Conservation (phyloP, 1,140 invertebrate genomes). For the Drosophila insularis region DNA sequence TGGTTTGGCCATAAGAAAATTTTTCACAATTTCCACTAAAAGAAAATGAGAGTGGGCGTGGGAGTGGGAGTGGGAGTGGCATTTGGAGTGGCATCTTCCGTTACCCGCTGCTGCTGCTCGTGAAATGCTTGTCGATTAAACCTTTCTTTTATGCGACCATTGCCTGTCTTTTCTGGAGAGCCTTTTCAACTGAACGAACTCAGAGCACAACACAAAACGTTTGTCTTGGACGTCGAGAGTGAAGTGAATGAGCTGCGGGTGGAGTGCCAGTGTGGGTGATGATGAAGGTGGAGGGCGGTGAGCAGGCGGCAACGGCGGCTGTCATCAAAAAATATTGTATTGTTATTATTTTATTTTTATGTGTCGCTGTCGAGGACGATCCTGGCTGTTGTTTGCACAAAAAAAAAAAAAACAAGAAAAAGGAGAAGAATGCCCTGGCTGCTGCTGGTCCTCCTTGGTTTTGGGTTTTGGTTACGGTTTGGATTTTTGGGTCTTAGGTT, state of each 20-base stretch:
- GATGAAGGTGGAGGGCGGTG: not conserved
- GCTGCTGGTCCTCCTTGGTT: slow-evolving; percentile 38
- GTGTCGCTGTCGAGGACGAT: slow-evolving; percentile 37
- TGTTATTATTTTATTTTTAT: slow-evolving; percentile 81
- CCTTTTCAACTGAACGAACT: slow-evolving; percentile 41
- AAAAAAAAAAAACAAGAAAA: no score
- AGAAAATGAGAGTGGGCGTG: slow-evolving; percentile 17
- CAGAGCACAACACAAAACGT: not conserved
- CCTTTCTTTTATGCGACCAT: slow-evolving; percentile 71
- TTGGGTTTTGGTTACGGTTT: not conserved
- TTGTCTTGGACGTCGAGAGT: not conserved
- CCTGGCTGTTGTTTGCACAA: slow-evolving; percentile 71
- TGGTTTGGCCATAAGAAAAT: slow-evolving; percentile 51
- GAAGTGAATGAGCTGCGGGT: not conserved
- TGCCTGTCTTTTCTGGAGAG: slow-evolving; percentile 47
- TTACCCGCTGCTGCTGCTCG: slow-evolving; percentile 20
- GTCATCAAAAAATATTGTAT: slow-evolving; percentile 81
- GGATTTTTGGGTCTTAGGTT: not conserved
- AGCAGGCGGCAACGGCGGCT: slow-evolving; percentile 38
- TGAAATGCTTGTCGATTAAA: slow-evolving; percentile 69
- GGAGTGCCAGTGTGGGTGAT: not conserved
- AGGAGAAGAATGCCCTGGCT: slow-evolving; percentile 57
- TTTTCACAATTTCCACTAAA: slow-evolving; percentile 66
- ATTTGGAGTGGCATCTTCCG: slow-evolving; percentile 46
- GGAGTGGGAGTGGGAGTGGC: not conserved